A percentile compares a stretch with the other conserved stretches of the same genome.
phyloP scores from a whole-genome alignment of 2,113 vertebrate species.

The Vulpes vulpes region DNA sequence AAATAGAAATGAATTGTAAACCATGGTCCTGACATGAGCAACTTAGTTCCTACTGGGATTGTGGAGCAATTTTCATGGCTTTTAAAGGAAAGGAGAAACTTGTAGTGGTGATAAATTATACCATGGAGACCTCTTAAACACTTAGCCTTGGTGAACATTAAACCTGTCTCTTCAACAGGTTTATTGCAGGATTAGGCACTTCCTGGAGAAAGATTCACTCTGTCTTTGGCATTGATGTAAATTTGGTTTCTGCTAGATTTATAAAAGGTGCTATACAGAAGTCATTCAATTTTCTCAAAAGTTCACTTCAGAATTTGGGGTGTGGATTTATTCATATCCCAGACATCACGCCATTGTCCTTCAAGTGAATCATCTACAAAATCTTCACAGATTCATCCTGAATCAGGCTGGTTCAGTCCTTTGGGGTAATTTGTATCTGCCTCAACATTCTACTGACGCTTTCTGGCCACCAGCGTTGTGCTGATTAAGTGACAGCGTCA shows the following conservation, averaged over 20 bases:
- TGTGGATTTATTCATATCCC: conserved; percentile 49
- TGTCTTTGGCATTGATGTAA: conserved; percentile 77
- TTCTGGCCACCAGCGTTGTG: not conserved
- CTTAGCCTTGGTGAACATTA: conserved; percentile 75
- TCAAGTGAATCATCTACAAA: conserved; percentile 32
- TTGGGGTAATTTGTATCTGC: not conserved
- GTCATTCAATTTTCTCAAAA: conserved; percentile 74
- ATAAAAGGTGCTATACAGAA: conserved; percentile 66
- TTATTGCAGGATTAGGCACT: conserved; percentile 75
- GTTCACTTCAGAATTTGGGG: conserved; percentile 32
- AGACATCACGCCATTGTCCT: not conserved
- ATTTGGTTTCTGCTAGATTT: conserved; percentile 76
- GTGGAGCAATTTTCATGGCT: conserved; percentile 69
- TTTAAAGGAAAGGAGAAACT: conserved; percentile 78
- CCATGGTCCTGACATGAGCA: conserved; percentile 38
- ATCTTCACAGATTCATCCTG: not conserved
- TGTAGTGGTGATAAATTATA: conserved; percentile 76
- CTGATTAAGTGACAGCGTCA: not conserved
- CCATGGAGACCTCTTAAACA: conserved; percentile 79
- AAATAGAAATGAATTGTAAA: conserved; percentile 39
- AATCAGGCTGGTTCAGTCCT: not conserved
- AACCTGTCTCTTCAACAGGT: conserved; percentile 79
- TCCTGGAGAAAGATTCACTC: conserved; percentile 72
- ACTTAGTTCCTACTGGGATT: conserved; percentile 67
- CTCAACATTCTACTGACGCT: not conserved